These are phyloP conservation scores for Lerista edwardsae DNA, from an alignment of 2,797 vertebrate species.

Conservation along the genomic window DNA sequence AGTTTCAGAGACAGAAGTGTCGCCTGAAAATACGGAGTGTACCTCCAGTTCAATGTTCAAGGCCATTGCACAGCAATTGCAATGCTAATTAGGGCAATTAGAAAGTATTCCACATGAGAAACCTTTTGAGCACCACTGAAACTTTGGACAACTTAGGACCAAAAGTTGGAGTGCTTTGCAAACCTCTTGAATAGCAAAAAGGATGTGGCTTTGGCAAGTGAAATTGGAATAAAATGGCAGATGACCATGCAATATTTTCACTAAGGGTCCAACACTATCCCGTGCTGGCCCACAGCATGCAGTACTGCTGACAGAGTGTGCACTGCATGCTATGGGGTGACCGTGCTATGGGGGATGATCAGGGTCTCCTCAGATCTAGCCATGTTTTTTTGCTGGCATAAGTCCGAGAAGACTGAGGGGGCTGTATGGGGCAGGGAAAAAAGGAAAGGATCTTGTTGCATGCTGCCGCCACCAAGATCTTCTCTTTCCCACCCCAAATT, in stretches of 20 bases:
- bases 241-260: not conserved
- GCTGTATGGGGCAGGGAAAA: too few relatives aligned
- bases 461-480: too few relatives aligned
- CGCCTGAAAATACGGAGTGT: conserved; percentile 22
- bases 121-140: not conserved
- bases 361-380: too few relatives aligned
- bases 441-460: too few relatives aligned
- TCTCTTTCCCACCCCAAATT: too few relatives aligned
- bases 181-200: not conserved
- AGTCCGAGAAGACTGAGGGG: too few relatives aligned
- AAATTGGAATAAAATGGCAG: not conserved
- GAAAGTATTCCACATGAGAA: conserved; percentile 6
- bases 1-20: not conserved
- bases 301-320: too few relatives aligned
- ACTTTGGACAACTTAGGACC: not conserved
- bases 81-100: conserved; percentile 19
- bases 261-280: too few relatives aligned
- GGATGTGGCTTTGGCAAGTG: not conserved
- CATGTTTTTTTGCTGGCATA: too few relatives aligned
- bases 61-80: conserved; percentile 25
- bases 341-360: too few relatives aligned
- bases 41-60: conserved; percentile 8
- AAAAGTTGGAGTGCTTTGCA: not conserved
- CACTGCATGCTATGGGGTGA: too few relatives aligned
- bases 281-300: too few relatives aligned